Evolutionary conservation across 2,888 invertebrate species (phyloP).

Genomic region (Aporophyla nigra): DNA sequence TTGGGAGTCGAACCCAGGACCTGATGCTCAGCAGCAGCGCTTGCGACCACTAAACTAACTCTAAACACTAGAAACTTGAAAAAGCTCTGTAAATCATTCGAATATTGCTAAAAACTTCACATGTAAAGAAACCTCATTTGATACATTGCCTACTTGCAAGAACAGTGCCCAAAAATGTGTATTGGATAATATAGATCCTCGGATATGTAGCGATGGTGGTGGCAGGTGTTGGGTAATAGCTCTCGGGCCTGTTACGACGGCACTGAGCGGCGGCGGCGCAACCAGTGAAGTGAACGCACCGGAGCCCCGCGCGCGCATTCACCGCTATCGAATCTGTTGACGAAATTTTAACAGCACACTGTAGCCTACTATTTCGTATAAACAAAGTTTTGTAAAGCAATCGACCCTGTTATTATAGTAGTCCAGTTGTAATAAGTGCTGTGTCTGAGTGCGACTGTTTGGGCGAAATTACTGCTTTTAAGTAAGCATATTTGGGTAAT

Average conservation of each 20-base stretch:
- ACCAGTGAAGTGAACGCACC: slow-evolving; percentile 61
- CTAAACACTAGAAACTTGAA: neutral
- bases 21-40: too few species aligned
- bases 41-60: too few species aligned
- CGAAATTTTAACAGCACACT: slow-evolving; percentile 50
- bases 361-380: slow-evolving; percentile 32
- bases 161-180: slow-evolving; percentile 27
- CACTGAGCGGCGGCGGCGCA: slow-evolving; percentile 21
- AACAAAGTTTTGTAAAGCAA: slow-evolving; percentile 36
- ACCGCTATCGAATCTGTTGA: slow-evolving; percentile 34
- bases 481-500: slow-evolving; percentile 30
- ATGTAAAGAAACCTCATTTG: neutral
- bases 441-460: slow-evolving; percentile 50
- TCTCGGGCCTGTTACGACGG: slow-evolving; percentile 54
- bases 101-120: slow-evolving; percentile 7
- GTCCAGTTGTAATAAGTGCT: slow-evolving; percentile 48
- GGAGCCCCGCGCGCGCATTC: slow-evolving; percentile 57
- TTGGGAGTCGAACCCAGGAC: too few species aligned
- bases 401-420: slow-evolving; percentile 24
- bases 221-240: slow-evolving; percentile 66
- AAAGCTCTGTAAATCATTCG: neutral
- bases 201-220: slow-evolving; percentile 40
- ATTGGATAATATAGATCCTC: slow-evolving; percentile 48
- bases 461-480: slow-evolving; percentile 9
- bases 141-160: neutral